Evolutionary conservation across 1,140 invertebrate species (phyloP).

Genomic region (Anastrepha obliqua): DNA sequence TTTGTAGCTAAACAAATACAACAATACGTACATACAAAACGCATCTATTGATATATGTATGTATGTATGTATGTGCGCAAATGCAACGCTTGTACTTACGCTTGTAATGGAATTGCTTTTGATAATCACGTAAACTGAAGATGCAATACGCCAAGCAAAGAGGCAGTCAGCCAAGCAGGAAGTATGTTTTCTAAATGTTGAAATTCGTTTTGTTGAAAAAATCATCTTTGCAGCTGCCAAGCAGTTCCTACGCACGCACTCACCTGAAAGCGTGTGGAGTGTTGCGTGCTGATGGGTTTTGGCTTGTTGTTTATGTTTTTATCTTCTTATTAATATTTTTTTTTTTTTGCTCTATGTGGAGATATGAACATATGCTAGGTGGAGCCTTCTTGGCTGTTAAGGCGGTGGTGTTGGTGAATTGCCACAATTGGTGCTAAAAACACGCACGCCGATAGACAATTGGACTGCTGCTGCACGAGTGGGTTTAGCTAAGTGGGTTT

Average conservation of each 20-base stretch:
- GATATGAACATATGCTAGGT: background rate
- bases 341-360: background rate
- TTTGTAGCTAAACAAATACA: background rate
- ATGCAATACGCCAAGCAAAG: background rate
- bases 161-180: background rate
- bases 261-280: background rate
- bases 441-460: background rate
- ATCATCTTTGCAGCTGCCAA: constrained; percentile 1
- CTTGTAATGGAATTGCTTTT: background rate
- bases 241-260: background rate
- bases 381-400: no score
- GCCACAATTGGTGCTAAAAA: no score
- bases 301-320: background rate
- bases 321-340: no score
- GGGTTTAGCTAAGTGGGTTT: background rate
- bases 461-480: background rate
- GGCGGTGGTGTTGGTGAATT: no score
- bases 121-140: background rate
- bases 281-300: no score
- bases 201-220: background rate
- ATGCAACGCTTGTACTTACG: background rate
- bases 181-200: background rate
- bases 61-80: background rate
- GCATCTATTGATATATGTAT: background rate
- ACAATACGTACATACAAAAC: background rate